These are phyloP conservation scores for Microchirus variegatus DNA, from an alignment of 2,797 vertebrate species.

Conservation along the genomic window DNA sequence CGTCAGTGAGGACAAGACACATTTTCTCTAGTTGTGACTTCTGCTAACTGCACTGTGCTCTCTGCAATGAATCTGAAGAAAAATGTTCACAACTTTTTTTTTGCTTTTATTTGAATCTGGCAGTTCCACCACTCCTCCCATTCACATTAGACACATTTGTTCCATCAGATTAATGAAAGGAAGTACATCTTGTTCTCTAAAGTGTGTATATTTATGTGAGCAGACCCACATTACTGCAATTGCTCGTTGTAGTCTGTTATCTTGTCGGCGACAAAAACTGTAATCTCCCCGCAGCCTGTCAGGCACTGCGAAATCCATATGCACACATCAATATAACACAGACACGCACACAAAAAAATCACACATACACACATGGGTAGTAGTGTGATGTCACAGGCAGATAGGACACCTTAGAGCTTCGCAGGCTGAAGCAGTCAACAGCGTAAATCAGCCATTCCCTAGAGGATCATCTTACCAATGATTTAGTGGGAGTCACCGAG, in stretches of 20 bases:
- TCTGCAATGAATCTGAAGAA: slow-evolving; percentile 9
- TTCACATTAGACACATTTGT: not conserved
- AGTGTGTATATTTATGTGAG: slow-evolving; percentile 4
- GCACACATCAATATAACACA: slow-evolving; percentile 28
- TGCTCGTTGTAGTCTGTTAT: slow-evolving; percentile 4
- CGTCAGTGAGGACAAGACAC: too few relatives aligned
- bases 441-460: slow-evolving; percentile 59
- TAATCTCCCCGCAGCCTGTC: slow-evolving; percentile 11
- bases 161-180: not conserved
- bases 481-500: slow-evolving; percentile 60
- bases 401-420: slow-evolving; percentile 48
- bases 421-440: slow-evolving; percentile 30
- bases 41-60: not conserved
- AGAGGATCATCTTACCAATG: slow-evolving; percentile 62
- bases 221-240: not conserved
- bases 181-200: too few relatives aligned
- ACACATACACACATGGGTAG: slow-evolving; percentile 45
- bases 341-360: slow-evolving; percentile 28
- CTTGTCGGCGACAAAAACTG: slow-evolving; percentile 34
- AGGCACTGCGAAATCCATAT: slow-evolving; percentile 27
- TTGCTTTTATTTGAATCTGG: too few relatives aligned
- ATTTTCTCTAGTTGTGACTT: not conserved
- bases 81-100: too few relatives aligned
- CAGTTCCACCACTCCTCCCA: not conserved
- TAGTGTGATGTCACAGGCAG: slow-evolving; percentile 55